These are phyloP conservation scores for Venturia canescens DNA, from an alignment of 1,140 invertebrate genomes.

Conservation along the genomic window DNA sequence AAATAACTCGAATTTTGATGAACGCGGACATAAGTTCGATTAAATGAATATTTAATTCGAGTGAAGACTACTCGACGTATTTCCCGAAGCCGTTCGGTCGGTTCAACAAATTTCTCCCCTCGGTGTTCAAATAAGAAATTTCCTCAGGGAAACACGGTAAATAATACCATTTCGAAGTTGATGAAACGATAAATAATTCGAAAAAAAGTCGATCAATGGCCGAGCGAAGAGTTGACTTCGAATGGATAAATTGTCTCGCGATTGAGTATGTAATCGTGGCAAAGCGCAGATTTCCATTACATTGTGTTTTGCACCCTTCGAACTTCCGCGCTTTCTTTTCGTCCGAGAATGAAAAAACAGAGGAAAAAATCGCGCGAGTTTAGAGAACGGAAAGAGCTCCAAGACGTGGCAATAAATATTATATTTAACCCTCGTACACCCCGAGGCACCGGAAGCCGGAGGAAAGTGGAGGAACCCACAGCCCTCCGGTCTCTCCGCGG, in stretches of 20 bases:
- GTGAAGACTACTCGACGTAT: no score
- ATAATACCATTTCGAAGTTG: no score
- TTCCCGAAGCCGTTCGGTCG: no score
- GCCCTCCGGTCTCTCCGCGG: slow-evolving; percentile 8
- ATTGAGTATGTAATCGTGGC: background rate
- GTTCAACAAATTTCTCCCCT: no score
- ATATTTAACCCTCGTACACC: slow-evolving; percentile 31
- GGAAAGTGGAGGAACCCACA: slow-evolving; percentile 37
- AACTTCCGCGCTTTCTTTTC: background rate
- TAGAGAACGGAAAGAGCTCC: no score
- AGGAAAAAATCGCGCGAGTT: background rate
- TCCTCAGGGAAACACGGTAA: no score
- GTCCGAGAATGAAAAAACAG: background rate
- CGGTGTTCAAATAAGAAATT: no score
- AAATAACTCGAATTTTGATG: no score
- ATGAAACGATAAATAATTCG: no score
- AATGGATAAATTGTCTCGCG: background rate
- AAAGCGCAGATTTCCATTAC: background rate
- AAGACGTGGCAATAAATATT: slow-evolving; percentile 32
- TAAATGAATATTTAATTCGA: no score
- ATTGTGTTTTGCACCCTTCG: background rate
- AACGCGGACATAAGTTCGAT: no score
- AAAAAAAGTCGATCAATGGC: no score
- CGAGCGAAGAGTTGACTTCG: background rate
- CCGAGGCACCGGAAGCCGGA: slow-evolving; percentile 21